Evolutionary conservation across 2,888 invertebrate species (phyloP).

Genomic region (Aphidius colemani): DNA sequence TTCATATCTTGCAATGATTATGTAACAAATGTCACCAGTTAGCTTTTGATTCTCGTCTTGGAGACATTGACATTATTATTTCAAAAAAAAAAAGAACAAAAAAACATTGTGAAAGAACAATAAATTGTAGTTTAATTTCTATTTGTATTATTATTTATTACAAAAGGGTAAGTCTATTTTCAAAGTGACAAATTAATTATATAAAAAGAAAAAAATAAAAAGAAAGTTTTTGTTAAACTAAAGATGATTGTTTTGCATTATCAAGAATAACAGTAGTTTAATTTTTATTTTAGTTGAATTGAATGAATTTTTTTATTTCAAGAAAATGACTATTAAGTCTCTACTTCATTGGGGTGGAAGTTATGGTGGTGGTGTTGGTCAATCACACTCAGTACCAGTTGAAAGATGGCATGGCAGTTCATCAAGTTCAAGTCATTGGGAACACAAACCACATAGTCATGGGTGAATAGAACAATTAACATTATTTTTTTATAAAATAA

Average conservation of each 20-base stretch:
- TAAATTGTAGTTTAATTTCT: no score
- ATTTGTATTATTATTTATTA: no score
- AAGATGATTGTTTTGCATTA: neutral
- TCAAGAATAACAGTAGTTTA: no score
- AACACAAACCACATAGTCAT: constrained; percentile 38
- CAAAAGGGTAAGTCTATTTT: neutral
- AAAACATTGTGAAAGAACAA: neutral
- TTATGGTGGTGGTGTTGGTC: constrained; percentile 26
- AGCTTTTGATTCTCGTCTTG: neutral
- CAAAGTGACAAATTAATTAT: neutral
- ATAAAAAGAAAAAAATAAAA: neutral
- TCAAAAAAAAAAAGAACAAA: neutral
- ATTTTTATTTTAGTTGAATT: no score
- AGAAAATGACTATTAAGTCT: constrained; percentile 47
- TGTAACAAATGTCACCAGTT: constrained; percentile 10
- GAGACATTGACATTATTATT: constrained; percentile 1
- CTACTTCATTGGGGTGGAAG: constrained; percentile 40
- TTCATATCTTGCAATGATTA: neutral
- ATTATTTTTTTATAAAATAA: constrained; percentile 1
- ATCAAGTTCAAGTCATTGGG: constrained; percentile 30
- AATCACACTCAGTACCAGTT: constrained; percentile 32
- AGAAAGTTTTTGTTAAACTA: neutral
- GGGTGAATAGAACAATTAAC: constrained; percentile 17
- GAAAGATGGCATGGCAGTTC: constrained; percentile 45
- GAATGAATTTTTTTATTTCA: no score